A percentile compares a stretch with the other conserved stretches of the same genome.
Evolutionary conservation across 2,797 vertebrate species (phyloP).

Genomic region (Tinamus major): DNA sequence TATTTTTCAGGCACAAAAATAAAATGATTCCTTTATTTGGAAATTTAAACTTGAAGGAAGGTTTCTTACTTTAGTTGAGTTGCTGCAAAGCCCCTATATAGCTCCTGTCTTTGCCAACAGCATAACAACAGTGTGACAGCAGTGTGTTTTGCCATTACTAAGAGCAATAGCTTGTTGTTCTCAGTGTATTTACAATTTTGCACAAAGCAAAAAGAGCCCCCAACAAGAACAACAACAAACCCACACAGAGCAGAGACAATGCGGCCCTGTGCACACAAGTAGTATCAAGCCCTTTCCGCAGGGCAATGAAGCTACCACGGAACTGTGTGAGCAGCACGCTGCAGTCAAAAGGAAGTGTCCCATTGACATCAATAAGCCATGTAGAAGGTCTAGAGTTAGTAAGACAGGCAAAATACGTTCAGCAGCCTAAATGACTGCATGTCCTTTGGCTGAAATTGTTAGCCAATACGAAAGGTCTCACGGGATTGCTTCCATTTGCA

Average conservation of each 20-base stretch:
- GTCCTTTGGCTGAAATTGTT: background rate
- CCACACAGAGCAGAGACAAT: slow-evolving; percentile 55
- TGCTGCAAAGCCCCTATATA: background rate
- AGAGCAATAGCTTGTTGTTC: slow-evolving; percentile 33
- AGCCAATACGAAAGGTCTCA: background rate
- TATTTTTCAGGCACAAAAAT: background rate
- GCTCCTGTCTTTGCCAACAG: background rate
- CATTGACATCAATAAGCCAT: slow-evolving; percentile 3
- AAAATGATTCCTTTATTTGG: background rate
- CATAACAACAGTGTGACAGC: slow-evolving; percentile 12
- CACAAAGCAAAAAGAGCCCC: slow-evolving; percentile 4
- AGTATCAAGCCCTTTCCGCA: slow-evolving; percentile 38
- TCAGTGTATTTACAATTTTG: slow-evolving; percentile 44
- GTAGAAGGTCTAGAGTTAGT: slow-evolving; percentile 3
- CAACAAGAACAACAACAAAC: slow-evolving; percentile 30
- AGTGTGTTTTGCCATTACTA: background rate
- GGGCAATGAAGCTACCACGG: slow-evolving; percentile 6
- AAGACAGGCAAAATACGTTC: background rate
- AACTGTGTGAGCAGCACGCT: background rate
- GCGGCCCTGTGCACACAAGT: slow-evolving; percentile 2
- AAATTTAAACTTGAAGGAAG: background rate
- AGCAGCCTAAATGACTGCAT: background rate
- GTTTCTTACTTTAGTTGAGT: background rate
- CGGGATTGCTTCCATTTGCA: background rate
- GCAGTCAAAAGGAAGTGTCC: slow-evolving; percentile 45